Percentiles rank a stretch among this genome's conserved stretches.
Conservation (phyloP, 2,113 vertebrate species). For the Dipodomys ordii region DNA sequence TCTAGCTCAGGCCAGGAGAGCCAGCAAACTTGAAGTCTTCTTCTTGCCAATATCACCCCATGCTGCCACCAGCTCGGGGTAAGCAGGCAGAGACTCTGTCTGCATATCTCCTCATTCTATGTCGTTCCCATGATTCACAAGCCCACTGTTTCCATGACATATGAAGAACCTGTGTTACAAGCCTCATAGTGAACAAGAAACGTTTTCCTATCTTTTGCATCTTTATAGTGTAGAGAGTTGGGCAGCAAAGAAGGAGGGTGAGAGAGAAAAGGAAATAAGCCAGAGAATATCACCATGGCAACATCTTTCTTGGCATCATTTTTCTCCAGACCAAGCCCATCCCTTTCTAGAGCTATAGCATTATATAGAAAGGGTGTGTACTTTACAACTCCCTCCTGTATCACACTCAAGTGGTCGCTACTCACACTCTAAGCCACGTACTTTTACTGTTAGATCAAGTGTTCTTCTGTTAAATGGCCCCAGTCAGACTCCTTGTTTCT, state of each 20-base stretch:
- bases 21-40: neutral
- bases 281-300: slow-evolving; percentile 53
- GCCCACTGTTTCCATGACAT: neutral
- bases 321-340: neutral
- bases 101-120: neutral
- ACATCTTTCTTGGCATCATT: slow-evolving; percentile 17
- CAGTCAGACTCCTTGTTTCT: neutral
- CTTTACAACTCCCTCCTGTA: neutral
- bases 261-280: neutral
- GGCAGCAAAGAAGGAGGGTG: neutral
- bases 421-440: neutral
- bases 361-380: neutral
- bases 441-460: neutral
- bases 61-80: too few relatives aligned
- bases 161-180: neutral
- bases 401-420: neutral
- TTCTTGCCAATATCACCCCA: neutral
- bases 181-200: neutral
- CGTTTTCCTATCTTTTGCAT: neutral
- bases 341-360: neutral
- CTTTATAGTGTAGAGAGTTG: slow-evolving; percentile 1
- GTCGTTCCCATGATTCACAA: neutral
- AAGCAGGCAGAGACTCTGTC: neutral
- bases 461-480: slow-evolving; percentile 2
- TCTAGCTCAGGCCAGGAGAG: neutral